phyloP scores from a whole-genome alignment of 2,888 invertebrate genomes.

The Mamestra brassicae region DNA sequence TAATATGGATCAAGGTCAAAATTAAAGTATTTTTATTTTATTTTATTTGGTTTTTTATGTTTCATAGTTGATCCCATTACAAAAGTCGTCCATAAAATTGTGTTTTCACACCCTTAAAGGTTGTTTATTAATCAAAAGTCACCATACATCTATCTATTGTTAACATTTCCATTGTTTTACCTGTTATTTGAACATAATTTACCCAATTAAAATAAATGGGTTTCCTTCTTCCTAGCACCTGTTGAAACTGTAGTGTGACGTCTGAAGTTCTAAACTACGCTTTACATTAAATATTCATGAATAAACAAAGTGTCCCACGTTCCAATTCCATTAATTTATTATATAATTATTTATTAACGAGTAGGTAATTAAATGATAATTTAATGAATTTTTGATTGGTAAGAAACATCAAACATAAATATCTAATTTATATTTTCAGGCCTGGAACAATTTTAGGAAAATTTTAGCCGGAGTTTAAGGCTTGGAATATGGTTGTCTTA shows the following conservation, averaged over 20 bases:
- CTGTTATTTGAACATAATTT: background rate
- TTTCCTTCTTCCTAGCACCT: background rate
- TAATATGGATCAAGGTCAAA: too few relatives aligned
- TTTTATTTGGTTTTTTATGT: background rate
- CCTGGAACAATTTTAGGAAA: background rate
- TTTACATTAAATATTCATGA: conserved; percentile 30
- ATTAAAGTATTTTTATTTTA: too few relatives aligned
- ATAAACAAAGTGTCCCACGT: conserved; percentile 9
- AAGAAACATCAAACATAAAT: background rate
- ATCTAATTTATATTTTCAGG: background rate
- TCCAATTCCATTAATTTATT: conserved; percentile 29
- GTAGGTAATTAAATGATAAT: too few relatives aligned
- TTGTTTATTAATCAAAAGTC: background rate
- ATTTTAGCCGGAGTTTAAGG: background rate
- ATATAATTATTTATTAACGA: background rate
- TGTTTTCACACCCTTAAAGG: too few relatives aligned
- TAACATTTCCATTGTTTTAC: background rate
- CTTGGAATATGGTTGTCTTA: background rate
- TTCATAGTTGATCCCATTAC: background rate
- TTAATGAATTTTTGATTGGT: too few relatives aligned
- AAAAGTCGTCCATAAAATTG: background rate
- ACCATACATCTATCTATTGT: background rate
- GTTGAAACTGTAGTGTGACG: background rate
- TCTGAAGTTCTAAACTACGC: conserved; percentile 20
- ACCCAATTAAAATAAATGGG: background rate